These are phyloP conservation scores for Mesocentrotus franciscanus DNA, from an alignment of 53 echinoderm and acorn worm species.

Conservation along the genomic window DNA sequence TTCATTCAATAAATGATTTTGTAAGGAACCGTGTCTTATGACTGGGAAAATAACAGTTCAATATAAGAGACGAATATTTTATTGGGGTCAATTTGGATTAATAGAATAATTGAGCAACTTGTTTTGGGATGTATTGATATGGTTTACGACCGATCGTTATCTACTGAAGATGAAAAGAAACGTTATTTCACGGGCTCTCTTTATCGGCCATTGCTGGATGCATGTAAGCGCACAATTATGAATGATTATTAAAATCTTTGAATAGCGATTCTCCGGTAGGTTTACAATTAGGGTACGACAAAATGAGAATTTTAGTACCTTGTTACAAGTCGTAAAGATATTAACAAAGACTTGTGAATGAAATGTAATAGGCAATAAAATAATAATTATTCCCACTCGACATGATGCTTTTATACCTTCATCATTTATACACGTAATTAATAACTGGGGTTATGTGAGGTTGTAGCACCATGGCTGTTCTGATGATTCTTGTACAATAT, in stretches of 20 bases:
- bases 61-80: neutral
- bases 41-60: slow-evolving; percentile 10
- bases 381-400: slow-evolving; percentile 13
- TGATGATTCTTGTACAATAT: neutral
- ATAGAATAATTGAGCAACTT: slow-evolving; percentile 20
- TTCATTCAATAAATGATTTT: slow-evolving; percentile 2
- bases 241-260: neutral
- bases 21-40: slow-evolving; percentile 13
- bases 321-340: slow-evolving; percentile 22
- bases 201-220: neutral
- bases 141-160: slow-evolving; percentile 38
- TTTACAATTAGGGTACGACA: neutral
- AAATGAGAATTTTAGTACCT: neutral
- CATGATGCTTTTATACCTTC: neutral
- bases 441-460: slow-evolving; percentile 12
- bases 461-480: neutral
- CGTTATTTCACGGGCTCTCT: neutral
- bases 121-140: slow-evolving; percentile 4
- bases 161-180: neutral
- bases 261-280: neutral
- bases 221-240: neutral
- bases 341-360: slow-evolving; percentile 2
- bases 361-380: slow-evolving; percentile 30
- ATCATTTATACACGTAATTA: neutral
- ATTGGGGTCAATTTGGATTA: slow-evolving; percentile 40